Evolutionary conservation across 2,797 vertebrate genomes (phyloP), one percentile per base, ranked within the genome.

Genomic region (Parauchenoglanis punctatus): DNA sequence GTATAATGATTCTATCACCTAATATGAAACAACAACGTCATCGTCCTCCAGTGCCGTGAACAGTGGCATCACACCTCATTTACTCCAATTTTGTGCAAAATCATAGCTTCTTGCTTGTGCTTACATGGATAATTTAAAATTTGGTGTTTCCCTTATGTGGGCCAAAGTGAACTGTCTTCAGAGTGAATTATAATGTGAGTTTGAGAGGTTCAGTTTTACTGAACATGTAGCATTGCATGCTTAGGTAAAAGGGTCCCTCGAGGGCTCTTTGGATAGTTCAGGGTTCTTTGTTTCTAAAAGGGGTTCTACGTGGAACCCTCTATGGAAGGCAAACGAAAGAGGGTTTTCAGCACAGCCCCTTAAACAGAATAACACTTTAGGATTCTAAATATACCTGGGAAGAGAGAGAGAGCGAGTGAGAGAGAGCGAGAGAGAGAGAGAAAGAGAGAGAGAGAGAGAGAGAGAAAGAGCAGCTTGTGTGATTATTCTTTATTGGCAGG

Each of bases 111-210:
- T 90, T 83, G 93, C 91, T 94, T 94, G 92, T 90, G 92, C 94
- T 93, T 10, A 44, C 17, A 95, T 91, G 94, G 92, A 93, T 94
- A 93, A 94, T 94, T 91, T 92, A 93, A 76, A 90, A 92, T 93
- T 92, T 93, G 89, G 93, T 94, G 93, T 94, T 94, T 91, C 92
- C 52, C 92, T 92, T 93, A 92, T 92, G 92, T 93, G 90, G 93
- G 91, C 93, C 92, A 91, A 78, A 94, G 92, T 92, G 93, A 92
- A 94, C 94, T 95, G 89, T 88, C 76, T 91, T 90, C 86, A 90
- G 94, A 94, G 92, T 93, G 93, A 94, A 94, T 94, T 94, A 93
- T 93, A 92, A 92, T 90, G 93, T 93, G 93, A 93, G 93, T 90
- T 92, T 82, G 28, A 59, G 23, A 23, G 77, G 28, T 75, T 31